Evolutionary conservation across 2,113 vertebrate genomes (phyloP).

Genomic region (Lipophrys pholis): DNA sequence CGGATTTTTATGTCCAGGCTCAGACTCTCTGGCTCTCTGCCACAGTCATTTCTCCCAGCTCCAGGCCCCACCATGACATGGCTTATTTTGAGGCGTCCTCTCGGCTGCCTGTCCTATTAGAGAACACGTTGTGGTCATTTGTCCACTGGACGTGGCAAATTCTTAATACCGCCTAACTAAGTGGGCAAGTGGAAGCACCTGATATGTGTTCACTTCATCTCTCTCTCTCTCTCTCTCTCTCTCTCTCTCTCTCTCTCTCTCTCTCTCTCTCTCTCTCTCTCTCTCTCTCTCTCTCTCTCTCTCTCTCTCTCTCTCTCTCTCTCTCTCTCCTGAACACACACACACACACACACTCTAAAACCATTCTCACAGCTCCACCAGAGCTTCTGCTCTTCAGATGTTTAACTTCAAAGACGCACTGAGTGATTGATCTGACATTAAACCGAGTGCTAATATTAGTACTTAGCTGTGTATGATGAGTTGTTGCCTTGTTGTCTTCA

Average conservation of each 20-base stretch:
- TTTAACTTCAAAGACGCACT: slow-evolving; percentile 7
- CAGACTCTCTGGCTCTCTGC: neutral
- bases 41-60: slow-evolving; percentile 1
- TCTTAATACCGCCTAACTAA: slow-evolving; percentile 1
- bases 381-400: neutral
- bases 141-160: slow-evolving; percentile 25
- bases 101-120: slow-evolving; percentile 27
- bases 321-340: too few species aligned
- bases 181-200: neutral
- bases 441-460: slow-evolving; percentile 31
- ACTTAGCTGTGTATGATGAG: slow-evolving; percentile 15
- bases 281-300: too few species aligned
- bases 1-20: neutral
- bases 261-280: too few species aligned
- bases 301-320: too few species aligned
- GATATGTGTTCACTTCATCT: neutral
- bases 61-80: slow-evolving; percentile 15
- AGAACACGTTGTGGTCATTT: slow-evolving; percentile 17
- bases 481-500: slow-evolving; percentile 26
- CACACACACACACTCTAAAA: neutral
- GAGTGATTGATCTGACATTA: slow-evolving; percentile 16
- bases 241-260: too few species aligned
- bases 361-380: neutral
- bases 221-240: slow-evolving; percentile 27
- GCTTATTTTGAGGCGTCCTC: neutral